These are phyloP conservation scores for Macrostomum cliftonense DNA, from an alignment of 2,888 invertebrate species.

Conservation along the genomic window DNA sequence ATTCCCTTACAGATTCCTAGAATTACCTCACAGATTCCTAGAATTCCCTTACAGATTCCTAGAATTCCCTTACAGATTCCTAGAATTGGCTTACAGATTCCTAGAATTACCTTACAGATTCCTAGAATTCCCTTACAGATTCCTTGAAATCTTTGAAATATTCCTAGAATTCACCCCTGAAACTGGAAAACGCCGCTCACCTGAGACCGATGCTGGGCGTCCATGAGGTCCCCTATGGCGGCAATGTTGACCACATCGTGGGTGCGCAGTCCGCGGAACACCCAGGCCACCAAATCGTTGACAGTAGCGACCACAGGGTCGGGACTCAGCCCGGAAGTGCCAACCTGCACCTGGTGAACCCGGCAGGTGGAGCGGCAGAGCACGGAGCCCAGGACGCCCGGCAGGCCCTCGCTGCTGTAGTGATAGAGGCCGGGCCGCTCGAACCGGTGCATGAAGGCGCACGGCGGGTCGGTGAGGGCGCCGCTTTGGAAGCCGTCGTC, in stretches of 20 bases:
- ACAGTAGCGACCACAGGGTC: conserved; percentile 28
- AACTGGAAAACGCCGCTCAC: background rate
- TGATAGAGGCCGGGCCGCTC: conserved; percentile 31
- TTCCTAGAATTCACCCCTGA: too few species aligned
- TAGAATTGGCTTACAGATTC: too few species aligned
- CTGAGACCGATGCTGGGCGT: conserved; percentile 17
- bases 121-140: too few species aligned
- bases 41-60: too few species aligned
- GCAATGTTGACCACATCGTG: conserved; percentile 22
- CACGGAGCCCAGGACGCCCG: conserved; percentile 5
- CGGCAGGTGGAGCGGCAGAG: conserved; percentile 11
- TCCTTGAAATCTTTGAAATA: too few species aligned
- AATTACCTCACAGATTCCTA: too few species aligned
- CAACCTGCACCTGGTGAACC: conserved; percentile 31
- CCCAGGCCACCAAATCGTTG: conserved; percentile 35
- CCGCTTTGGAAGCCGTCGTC: conserved; percentile 33
- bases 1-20: too few species aligned
- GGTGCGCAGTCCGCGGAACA: conserved; percentile 22
- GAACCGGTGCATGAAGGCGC: conserved; percentile 35
- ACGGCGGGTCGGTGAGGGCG: conserved; percentile 27
- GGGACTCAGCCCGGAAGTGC: conserved; percentile 19
- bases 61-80: too few species aligned
- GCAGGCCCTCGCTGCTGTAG: conserved; percentile 19
- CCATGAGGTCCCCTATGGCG: conserved; percentile 22
- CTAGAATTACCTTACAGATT: too few species aligned